phyloP scores from a whole-genome alignment of 1,140 invertebrate species.

The Heliconius nattereri region DNA sequence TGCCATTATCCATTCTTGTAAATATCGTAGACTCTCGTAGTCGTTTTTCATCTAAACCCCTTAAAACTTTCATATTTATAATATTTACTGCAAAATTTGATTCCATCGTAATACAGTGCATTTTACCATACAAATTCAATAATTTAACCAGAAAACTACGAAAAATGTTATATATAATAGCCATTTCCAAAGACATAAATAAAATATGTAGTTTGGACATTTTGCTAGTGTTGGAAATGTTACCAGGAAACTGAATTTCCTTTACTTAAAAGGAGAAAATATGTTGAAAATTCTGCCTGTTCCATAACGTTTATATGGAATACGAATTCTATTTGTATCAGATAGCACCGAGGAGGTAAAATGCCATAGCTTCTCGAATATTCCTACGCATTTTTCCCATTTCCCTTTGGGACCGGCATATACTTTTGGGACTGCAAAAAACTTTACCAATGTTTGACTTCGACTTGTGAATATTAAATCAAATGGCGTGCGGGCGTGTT shows the following conservation, averaged over 20 bases:
- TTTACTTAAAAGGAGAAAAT: conserved; percentile 6
- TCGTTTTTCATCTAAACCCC: background rate
- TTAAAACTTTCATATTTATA: background rate
- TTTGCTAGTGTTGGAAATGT: background rate
- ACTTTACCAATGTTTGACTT: conserved; percentile 75
- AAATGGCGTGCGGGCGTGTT: conserved; percentile 41
- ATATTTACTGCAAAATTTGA: background rate
- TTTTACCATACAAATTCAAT: background rate
- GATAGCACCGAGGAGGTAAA: background rate
- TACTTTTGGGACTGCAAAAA: conserved; percentile 68
- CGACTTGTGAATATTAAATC: conserved; percentile 70
- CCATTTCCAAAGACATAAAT: background rate
- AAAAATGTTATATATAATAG: background rate
- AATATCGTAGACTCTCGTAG: too few relatives aligned
- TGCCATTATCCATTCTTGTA: too few relatives aligned
- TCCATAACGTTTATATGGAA: conserved; percentile 1
- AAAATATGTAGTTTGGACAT: background rate
- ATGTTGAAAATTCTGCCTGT: background rate
- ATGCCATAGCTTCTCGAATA: conserved; percentile 13
- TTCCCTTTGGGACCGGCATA: conserved; percentile 37
- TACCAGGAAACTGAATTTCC: background rate
- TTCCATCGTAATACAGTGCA: background rate
- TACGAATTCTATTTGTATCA: conserved; percentile 1
- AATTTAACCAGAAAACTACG: background rate
- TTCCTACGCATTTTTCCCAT: conserved; percentile 46